A percentile compares a stretch with the other conserved stretches of the same genome.
Evolutionary conservation across 1,140 invertebrate genomes (phyloP).

Genomic region (Aphaenogaster ashmeadi): DNA sequence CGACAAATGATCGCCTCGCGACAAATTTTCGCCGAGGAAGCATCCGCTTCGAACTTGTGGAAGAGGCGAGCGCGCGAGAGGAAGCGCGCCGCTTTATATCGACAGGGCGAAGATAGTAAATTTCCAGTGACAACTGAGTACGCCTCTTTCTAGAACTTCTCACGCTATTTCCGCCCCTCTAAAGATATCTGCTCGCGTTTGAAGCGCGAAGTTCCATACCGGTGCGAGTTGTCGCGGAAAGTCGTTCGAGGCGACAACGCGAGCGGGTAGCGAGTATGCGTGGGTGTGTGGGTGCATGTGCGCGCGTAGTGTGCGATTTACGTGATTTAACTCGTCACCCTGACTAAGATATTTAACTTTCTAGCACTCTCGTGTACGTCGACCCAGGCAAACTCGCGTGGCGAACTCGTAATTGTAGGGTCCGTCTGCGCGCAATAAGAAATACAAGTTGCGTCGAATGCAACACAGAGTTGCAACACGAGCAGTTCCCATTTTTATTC

Average conservation of each 20-base stretch:
- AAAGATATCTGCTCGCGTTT: slow-evolving; percentile 59
- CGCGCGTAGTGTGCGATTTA: slow-evolving; percentile 1
- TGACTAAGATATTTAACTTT: slow-evolving; percentile 54
- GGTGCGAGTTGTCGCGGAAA: slow-evolving; percentile 48
- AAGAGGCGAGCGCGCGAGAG: slow-evolving; percentile 1
- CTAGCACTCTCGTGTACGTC: neutral
- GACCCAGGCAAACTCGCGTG: neutral
- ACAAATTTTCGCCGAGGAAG: slow-evolving; percentile 30
- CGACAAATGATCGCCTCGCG: slow-evolving; percentile 35
- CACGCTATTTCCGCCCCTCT: slow-evolving; percentile 58
- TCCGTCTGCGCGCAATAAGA: neutral
- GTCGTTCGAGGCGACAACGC: slow-evolving; percentile 25
- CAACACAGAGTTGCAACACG: neutral
- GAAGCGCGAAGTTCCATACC: slow-evolving; percentile 39
- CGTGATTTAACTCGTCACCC: slow-evolving; percentile 54
- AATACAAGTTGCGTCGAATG: neutral
- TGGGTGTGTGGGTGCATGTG: neutral
- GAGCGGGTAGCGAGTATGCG: neutral
- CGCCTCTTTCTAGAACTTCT: slow-evolving; percentile 55
- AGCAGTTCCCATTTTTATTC: neutral
- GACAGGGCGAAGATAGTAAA: slow-evolving; percentile 58
- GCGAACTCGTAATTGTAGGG: slow-evolving; percentile 15
- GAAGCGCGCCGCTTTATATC: slow-evolving; percentile 49
- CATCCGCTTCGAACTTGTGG: slow-evolving; percentile 9
- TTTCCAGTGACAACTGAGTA: slow-evolving; percentile 51